These are phyloP conservation scores for Brachypalpus laphriformis DNA, from an alignment of 2,888 invertebrate species.

Conservation along the genomic window DNA sequence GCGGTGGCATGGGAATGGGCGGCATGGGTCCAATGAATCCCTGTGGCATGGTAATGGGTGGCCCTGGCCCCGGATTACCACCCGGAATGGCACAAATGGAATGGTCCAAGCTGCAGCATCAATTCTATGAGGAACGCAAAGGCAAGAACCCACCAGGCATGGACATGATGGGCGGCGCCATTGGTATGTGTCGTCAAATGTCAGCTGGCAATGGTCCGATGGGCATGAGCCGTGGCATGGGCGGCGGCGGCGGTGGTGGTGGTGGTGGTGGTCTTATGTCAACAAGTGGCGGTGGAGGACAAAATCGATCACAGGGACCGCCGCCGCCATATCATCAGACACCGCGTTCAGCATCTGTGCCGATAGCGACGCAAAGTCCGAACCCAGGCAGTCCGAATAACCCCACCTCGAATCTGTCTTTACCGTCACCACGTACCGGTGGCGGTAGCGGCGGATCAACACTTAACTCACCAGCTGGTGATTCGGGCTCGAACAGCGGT, in stretches of 20 bases:
- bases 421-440: conserved; percentile 87
- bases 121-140: conserved; percentile 89
- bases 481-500: conserved; percentile 80
- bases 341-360: conserved; percentile 89
- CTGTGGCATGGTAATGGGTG: conserved; percentile 78
- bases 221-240: conserved; percentile 57
- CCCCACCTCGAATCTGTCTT: conserved; percentile 87
- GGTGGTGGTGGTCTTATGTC: conserved; percentile 49
- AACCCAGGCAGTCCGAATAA: conserved; percentile 89
- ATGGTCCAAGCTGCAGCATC: conserved; percentile 95
- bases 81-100: conserved; percentile 88
- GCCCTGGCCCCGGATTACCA: conserved; percentile 74
- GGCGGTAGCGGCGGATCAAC: conserved; percentile 84
- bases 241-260: conserved; percentile 43
- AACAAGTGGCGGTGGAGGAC: conserved; percentile 74
- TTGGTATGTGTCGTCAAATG: conserved; percentile 60
- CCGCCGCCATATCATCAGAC: conserved; percentile 91
- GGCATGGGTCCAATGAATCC: conserved; percentile 75
- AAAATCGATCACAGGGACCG: conserved; percentile 87
- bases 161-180: conserved; percentile 63
- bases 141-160: conserved; percentile 59
- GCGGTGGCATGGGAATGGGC: conserved; percentile 57
- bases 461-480: conserved; percentile 87
- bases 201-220: conserved; percentile 58
- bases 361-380: conserved; percentile 89